A percentile compares a stretch with the other conserved stretches of the same genome.
Conservation (phyloP, 1,140 invertebrate genomes). For the Dinoponera quadriceps region DNA sequence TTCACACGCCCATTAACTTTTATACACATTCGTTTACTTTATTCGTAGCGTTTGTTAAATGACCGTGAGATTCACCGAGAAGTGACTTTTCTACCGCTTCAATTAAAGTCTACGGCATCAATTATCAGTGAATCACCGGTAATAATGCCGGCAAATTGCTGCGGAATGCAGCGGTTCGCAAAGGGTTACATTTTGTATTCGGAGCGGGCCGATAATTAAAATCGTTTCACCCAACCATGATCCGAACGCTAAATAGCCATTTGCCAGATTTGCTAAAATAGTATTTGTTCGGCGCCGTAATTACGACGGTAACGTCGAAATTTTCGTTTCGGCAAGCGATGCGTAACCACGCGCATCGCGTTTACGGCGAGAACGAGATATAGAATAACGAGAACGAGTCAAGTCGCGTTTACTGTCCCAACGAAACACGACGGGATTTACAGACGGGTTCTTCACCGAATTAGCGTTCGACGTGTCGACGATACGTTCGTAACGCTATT, state of each 20-base stretch:
- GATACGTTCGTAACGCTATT: not conserved
- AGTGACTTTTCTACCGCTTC: not conserved
- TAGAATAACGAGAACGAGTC: too few relatives aligned
- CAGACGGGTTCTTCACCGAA: too few relatives aligned
- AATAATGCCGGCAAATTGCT: not conserved
- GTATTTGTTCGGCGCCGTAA: not conserved
- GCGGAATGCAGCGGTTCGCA: not conserved
- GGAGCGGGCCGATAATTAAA: conserved; percentile 14
- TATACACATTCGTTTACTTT: not conserved
- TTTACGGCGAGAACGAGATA: not conserved
- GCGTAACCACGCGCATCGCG: too few relatives aligned
- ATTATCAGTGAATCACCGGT: not conserved
- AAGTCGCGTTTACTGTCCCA: too few relatives aligned
- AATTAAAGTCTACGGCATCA: conserved; percentile 1
- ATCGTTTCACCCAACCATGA: conserved; percentile 6
- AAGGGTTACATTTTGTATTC: not conserved
- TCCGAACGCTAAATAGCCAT: conserved; percentile 9
- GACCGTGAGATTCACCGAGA: conserved; percentile 1
- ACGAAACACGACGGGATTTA: too few relatives aligned
- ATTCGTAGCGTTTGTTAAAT: not conserved
- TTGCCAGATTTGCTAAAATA: not conserved
- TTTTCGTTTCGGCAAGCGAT: not conserved
- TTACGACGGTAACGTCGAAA: not conserved
- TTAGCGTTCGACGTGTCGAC: too few relatives aligned
- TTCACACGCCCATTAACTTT: not conserved